A percentile compares a stretch with the other conserved stretches of the same genome.
Conservation (phyloP, 1,140 invertebrate genomes). For the Belonocnema kinseyi region DNA sequence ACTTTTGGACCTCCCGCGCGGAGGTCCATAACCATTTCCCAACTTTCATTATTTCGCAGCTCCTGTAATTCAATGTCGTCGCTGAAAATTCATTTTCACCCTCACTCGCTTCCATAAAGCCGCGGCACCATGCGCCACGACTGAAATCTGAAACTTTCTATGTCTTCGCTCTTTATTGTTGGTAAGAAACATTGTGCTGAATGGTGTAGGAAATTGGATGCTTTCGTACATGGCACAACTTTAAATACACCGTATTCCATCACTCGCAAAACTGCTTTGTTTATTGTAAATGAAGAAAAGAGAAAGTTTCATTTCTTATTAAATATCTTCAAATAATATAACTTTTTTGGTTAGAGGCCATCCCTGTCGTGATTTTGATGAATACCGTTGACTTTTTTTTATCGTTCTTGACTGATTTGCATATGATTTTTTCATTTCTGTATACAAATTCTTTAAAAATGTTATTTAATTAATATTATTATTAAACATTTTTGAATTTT, state of each 20-base stretch:
- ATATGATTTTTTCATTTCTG: no score
- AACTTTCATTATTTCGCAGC: constrained; percentile 29
- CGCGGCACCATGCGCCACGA: not conserved
- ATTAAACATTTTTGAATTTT: no score
- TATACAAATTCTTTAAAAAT: no score
- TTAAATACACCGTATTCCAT: constrained; percentile 3
- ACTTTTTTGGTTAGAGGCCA: not conserved
- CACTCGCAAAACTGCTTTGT: not conserved
- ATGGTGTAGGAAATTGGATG: constrained; percentile 17
- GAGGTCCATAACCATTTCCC: constrained; percentile 9
- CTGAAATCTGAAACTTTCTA: constrained; percentile 25
- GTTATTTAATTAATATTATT: no score
- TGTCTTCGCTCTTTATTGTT: constrained; percentile 17
- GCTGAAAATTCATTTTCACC: constrained; percentile 19
- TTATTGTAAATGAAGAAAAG: not conserved
- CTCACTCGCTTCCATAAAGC: not conserved
- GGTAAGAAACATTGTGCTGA: not conserved
- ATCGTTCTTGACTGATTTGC: no score
- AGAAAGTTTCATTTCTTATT: not conserved
- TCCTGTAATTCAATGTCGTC: constrained; percentile 24
- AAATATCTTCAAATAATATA: not conserved
- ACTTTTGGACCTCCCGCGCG: not conserved
- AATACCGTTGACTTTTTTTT: no score
- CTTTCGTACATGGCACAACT: constrained; percentile 17
- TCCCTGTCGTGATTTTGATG: not conserved